Percentiles rank a stretch among this genome's conserved stretches.
phyloP scores from a whole-genome alignment of 2,797 vertebrate genomes.

The Chromis chromis region DNA sequence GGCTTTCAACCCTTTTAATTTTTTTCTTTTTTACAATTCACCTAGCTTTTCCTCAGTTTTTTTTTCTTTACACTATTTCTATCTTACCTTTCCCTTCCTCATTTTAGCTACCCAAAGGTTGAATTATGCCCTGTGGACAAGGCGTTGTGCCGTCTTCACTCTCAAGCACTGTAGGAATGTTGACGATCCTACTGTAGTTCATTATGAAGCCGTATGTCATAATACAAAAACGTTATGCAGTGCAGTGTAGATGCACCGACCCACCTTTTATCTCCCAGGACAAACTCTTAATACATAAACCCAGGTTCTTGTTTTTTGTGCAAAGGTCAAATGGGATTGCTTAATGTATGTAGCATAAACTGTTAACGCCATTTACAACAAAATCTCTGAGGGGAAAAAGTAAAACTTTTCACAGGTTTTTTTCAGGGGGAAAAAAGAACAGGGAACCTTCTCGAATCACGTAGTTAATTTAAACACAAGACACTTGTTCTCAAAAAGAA shows the following conservation, averaged over 20 bases:
- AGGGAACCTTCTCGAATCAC: no score
- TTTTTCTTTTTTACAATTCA: background rate
- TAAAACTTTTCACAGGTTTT: no score
- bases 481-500: no score
- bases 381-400: no score
- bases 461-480: no score
- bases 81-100: background rate
- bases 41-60: background rate
- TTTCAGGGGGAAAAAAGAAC: no score
- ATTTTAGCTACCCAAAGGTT: background rate
- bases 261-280: no score
- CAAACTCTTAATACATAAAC: no score
- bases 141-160: constrained; percentile 6
- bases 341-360: no score
- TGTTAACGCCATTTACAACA: no score
- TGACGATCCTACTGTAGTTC: background rate
- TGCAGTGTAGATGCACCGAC: background rate
- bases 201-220: background rate
- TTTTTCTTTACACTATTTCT: background rate
- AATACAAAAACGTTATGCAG: background rate
- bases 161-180: background rate
- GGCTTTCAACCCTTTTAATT: background rate
- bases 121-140: background rate
- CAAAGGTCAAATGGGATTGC: no score
- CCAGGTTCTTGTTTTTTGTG: no score